These are phyloP conservation scores for Horisme vitalbata DNA, from an alignment of 2,888 invertebrate species.

Conservation along the genomic window DNA sequence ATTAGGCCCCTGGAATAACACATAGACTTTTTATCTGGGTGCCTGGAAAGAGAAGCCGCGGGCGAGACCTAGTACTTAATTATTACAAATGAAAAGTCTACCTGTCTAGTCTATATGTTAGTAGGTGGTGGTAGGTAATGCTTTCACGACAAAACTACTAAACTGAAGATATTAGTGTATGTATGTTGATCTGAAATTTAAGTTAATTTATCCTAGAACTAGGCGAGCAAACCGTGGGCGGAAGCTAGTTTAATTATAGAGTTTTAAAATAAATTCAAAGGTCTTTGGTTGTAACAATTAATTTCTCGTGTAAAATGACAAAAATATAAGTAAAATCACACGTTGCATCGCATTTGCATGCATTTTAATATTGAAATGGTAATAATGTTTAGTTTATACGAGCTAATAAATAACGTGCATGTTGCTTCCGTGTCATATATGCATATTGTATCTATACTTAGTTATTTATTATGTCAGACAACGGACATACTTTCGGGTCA, in stretches of 20 bases:
- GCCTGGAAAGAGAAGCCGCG: no score
- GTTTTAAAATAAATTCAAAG: slow-evolving; percentile 2
- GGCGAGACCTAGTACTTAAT: no score
- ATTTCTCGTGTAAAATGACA: slow-evolving; percentile 1
- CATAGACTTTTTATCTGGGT: no score
- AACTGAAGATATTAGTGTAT: no score
- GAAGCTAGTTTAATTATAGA: neutral
- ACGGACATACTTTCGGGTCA: slow-evolving; percentile 9
- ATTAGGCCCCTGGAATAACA: no score
- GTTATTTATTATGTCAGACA: slow-evolving; percentile 23
- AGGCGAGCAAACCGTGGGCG: no score
- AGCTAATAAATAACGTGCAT: slow-evolving; percentile 16
- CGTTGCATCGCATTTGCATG: slow-evolving; percentile 15
- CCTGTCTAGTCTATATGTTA: no score
- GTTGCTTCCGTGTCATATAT: slow-evolving; percentile 21
- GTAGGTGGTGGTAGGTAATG: no score
- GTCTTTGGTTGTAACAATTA: neutral
- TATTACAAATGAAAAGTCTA: no score
- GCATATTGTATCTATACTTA: neutral
- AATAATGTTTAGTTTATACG: slow-evolving; percentile 5
- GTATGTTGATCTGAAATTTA: no score
- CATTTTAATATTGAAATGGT: slow-evolving; percentile 11
- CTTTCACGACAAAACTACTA: no score
- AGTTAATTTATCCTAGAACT: no score
- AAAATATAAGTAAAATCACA: slow-evolving; percentile 3